These are phyloP conservation scores for Amiota communis DNA, from an alignment of 2,888 invertebrate genomes.

Conservation along the genomic window DNA sequence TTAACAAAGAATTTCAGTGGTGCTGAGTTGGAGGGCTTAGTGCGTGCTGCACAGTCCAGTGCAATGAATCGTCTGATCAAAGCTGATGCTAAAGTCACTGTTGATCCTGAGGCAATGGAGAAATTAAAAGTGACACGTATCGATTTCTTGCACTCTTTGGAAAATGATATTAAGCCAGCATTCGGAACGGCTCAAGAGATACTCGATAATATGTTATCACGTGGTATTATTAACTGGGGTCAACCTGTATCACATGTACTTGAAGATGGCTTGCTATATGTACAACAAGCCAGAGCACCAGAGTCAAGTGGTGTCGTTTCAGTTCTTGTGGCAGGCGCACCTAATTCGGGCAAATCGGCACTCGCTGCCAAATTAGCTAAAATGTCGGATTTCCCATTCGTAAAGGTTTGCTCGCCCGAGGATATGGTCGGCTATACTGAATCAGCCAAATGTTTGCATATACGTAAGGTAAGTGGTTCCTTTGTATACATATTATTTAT, in stretches of 20 bases:
- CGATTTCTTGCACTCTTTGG: slow-evolving; percentile 93
- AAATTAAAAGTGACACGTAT: slow-evolving; percentile 86
- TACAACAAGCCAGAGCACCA: slow-evolving; percentile 87
- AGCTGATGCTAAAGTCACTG: slow-evolving; percentile 89
- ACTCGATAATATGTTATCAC: slow-evolving; percentile 87
- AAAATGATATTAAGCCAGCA: slow-evolving; percentile 94
- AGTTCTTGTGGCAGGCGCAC: slow-evolving; percentile 94
- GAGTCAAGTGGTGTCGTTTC: slow-evolving; percentile 89
- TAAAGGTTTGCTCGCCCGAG: slow-evolving; percentile 96
- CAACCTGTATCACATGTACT: slow-evolving; percentile 88
- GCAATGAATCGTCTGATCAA: slow-evolving; percentile 97
- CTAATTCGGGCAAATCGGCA: slow-evolving; percentile 97
- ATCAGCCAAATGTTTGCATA: slow-evolving; percentile 93
- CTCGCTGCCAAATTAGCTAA: slow-evolving; percentile 97
- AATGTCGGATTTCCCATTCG: slow-evolving; percentile 97
- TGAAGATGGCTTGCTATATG: slow-evolving; percentile 92
- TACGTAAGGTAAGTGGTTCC: slow-evolving; percentile 83
- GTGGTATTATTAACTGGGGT: slow-evolving; percentile 96
- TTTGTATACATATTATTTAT: background rate
- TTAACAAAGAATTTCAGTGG: slow-evolving; percentile 96
- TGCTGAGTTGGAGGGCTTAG: slow-evolving; percentile 95
- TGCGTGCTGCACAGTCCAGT: slow-evolving; percentile 94
- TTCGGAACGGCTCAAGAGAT: slow-evolving; percentile 96
- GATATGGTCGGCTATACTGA: slow-evolving; percentile 98
- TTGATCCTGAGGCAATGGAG: slow-evolving; percentile 94